phyloP scores from a whole-genome alignment of 2,888 invertebrate genomes.

The Catonia carolina region DNA sequence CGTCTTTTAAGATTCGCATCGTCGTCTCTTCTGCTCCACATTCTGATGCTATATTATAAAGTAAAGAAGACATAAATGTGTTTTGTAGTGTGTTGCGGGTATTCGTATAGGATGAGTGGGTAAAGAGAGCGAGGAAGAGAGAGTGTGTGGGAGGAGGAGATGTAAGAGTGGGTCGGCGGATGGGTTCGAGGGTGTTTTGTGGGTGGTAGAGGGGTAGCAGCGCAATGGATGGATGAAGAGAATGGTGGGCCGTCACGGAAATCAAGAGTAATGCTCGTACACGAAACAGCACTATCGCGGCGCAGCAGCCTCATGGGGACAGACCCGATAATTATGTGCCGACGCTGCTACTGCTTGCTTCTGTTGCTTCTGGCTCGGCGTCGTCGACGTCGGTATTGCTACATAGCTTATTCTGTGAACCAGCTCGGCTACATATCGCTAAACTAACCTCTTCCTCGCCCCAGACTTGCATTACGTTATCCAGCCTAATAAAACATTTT shows the following conservation, averaged over 20 bases:
- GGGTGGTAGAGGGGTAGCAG: neutral
- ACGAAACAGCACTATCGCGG: conserved; percentile 36
- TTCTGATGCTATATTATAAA: neutral
- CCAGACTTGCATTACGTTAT: too few species aligned
- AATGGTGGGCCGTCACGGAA: conserved; percentile 30
- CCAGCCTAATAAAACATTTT: too few species aligned
- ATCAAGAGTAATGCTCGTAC: conserved; percentile 38
- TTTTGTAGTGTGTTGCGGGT: neutral
- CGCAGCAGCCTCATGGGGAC: conserved; percentile 6
- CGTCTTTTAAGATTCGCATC: too few species aligned
- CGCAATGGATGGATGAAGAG: conserved; percentile 15
- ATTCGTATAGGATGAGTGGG: neutral
- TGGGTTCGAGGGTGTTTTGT: conserved; percentile 19
- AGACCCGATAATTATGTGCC: conserved; percentile 14
- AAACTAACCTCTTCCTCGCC: too few species aligned
- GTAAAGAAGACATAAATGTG: conserved; percentile 11
- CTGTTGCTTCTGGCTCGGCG: too few species aligned
- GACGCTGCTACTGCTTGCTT: neutral
- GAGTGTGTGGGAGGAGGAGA: conserved; percentile 4
- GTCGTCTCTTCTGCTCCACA: too few species aligned
- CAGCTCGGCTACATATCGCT: too few species aligned
- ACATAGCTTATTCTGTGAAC: too few species aligned
- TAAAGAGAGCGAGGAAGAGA: neutral
- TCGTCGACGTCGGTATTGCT: too few species aligned
- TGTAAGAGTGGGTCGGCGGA: neutral